These are phyloP conservation scores for Globodera rostochiensis DNA, from an alignment of 1,140 invertebrate genomes.

Conservation along the genomic window DNA sequence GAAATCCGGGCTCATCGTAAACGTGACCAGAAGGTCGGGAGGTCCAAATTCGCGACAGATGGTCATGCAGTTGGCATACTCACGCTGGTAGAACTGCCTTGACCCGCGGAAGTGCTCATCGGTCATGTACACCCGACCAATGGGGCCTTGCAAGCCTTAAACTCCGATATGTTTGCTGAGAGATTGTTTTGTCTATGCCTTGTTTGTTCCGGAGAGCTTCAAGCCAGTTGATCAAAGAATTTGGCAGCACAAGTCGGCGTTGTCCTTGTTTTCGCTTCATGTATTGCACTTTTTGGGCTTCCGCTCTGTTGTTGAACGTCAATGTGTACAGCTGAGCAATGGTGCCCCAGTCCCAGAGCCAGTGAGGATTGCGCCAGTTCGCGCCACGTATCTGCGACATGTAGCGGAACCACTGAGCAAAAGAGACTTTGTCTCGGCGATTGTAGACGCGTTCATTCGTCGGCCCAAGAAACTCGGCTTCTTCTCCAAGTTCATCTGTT, in stretches of 20 bases:
- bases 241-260: neutral
- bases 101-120: slow-evolving; percentile 3
- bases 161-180: too few species aligned
- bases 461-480: neutral
- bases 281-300: slow-evolving; percentile 9
- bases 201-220: neutral
- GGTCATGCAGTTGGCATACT: neutral
- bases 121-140: neutral
- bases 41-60: neutral
- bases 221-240: neutral
- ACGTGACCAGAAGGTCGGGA: neutral
- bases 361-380: neutral
- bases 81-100: neutral
- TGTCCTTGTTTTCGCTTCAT: neutral
- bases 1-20: neutral
- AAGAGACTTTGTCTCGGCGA: neutral
- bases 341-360: neutral
- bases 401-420: neutral
- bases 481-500: neutral
- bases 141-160: neutral
- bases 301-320: neutral
- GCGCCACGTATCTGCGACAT: neutral
- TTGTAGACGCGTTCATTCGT: neutral
- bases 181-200: too few species aligned
- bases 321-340: neutral